phyloP scores from a whole-genome alignment of 2,797 vertebrate species.

The Sebastes steindachneri region DNA sequence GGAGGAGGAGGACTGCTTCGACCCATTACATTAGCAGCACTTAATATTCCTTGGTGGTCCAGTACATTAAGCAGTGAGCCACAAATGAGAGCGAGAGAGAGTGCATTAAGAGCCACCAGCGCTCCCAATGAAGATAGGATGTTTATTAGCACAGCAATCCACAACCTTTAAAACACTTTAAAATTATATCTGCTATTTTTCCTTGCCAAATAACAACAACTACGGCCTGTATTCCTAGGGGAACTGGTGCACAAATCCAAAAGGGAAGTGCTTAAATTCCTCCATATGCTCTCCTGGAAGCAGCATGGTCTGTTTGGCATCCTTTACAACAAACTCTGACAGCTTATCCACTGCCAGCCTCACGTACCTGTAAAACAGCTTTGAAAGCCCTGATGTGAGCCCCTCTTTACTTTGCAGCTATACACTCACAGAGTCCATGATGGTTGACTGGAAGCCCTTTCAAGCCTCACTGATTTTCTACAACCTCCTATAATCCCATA shows the following conservation, averaged over 20 bases:
- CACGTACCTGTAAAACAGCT: conserved; percentile 58
- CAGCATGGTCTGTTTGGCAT: conserved; percentile 53
- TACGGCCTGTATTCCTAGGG: not conserved
- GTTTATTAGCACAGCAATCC: conserved; percentile 10
- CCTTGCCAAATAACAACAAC: conserved; percentile 6
- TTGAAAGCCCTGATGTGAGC: conserved; percentile 6
- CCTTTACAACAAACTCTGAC: conserved; percentile 52
- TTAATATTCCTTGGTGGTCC: conserved; percentile 40
- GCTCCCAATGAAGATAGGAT: conserved; percentile 35
- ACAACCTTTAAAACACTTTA: not conserved
- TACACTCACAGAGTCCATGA: conserved; percentile 34
- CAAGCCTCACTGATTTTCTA: conserved; percentile 56
- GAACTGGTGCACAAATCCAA: conserved; percentile 40
- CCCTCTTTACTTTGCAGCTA: conserved; percentile 9
- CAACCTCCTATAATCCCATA: conserved; percentile 41
- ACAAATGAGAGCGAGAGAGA: not conserved
- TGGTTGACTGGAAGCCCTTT: conserved; percentile 66
- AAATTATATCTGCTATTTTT: not conserved
- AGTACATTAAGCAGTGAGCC: conserved; percentile 31
- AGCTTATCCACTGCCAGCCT: conserved; percentile 43
- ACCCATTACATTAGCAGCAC: conserved; percentile 43
- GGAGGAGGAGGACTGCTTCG: conserved; percentile 2
- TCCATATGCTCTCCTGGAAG: conserved; percentile 50
- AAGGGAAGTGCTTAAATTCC: conserved; percentile 59
- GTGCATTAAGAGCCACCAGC: conserved; percentile 35